Evolutionary conservation across 2,888 invertebrate species (phyloP), one percentile per base, ranked within the genome.

Genomic region (Cylloceria caligata): DNA sequence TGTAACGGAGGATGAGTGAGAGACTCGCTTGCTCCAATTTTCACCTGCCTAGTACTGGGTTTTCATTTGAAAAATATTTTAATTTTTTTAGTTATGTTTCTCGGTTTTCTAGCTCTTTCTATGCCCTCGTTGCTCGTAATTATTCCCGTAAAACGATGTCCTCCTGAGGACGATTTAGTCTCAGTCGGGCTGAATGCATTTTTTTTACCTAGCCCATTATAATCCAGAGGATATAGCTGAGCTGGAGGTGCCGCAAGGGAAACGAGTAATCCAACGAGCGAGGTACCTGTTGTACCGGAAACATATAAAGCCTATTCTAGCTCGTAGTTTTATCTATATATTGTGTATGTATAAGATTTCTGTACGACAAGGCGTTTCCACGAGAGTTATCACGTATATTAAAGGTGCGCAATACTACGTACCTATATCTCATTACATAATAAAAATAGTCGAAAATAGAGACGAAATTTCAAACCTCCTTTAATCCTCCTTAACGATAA

Each of bases 331-430:
- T 60, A 42, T 27, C 57, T 57, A 55, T 67, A 49, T 21, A 57
- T 47, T 67, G 57, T 79, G 71, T 75, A 52, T 27, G 39, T 68
- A 71, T 60, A 78, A 82, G 73, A 79, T 82, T 72, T 79, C 39
- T 74, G 67, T 16, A n/a, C 67, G 75, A 45, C 65, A 49, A 42
- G 49, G 74, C 75, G 60, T 74, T 65, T 52, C 55, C 24, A 57
- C 36, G 60, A 67, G 62, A 65, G 24, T 39, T 30, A 55, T 47
- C n/a, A n/a, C n/a, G 52, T 67, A 49, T 52, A 60, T 71, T 79
- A 67, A 78, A 74, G 42, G 60, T 57, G 55, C 30, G 34, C 60
- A 24, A 30, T 67, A 34, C 47, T 30, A 52, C 39, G 62, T n/a
- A 64, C n/a, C 16, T 30, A 47, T 49, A 36, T 30, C 30, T 4